Evolutionary conservation across 2,797 vertebrate species (phyloP).

Genomic region (Pelodytes ibericus): DNA sequence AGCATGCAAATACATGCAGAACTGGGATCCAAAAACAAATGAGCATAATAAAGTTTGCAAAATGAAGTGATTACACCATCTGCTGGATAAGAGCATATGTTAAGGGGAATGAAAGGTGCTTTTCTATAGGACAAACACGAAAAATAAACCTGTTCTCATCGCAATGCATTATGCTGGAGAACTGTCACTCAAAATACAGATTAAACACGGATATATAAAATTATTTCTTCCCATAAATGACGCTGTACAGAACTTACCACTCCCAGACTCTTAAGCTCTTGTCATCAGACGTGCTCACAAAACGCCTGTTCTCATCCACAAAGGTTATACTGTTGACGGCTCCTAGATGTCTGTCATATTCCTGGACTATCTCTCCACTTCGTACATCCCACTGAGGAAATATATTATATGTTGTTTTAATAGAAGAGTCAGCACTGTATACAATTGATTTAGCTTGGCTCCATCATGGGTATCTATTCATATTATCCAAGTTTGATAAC

Average conservation of each 20-base stretch:
- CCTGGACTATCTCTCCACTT: constrained; percentile 93
- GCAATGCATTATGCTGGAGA: not conserved
- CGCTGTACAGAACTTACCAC: constrained; percentile 81
- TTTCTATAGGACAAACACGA: constrained; percentile 4
- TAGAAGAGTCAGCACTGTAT: too few relatives aligned
- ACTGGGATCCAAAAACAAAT: constrained; percentile 4
- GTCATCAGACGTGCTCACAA: constrained; percentile 97
- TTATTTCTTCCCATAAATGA: too few relatives aligned
- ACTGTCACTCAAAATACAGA: not conserved
- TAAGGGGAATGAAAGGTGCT: constrained; percentile 1
- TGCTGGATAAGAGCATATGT: constrained; percentile 9
- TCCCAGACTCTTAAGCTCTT: constrained; percentile 98
- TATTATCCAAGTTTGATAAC: too few relatives aligned
- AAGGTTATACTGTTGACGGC: constrained; percentile 99
- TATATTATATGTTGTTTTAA: not conserved
- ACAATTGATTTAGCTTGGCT: too few relatives aligned
- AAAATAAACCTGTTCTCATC: constrained; percentile 1
- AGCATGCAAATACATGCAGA: constrained; percentile 25
- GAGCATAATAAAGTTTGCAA: constrained; percentile 17
- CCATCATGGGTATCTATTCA: too few relatives aligned
- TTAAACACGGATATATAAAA: not conserved
- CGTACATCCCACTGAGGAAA: constrained; percentile 91
- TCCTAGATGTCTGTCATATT: constrained; percentile 95
- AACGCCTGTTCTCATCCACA: constrained; percentile 95
- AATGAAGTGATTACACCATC: constrained; percentile 23